Conservation (phyloP, 2,888 invertebrate species). For the Stegana nigrithorax region DNA sequence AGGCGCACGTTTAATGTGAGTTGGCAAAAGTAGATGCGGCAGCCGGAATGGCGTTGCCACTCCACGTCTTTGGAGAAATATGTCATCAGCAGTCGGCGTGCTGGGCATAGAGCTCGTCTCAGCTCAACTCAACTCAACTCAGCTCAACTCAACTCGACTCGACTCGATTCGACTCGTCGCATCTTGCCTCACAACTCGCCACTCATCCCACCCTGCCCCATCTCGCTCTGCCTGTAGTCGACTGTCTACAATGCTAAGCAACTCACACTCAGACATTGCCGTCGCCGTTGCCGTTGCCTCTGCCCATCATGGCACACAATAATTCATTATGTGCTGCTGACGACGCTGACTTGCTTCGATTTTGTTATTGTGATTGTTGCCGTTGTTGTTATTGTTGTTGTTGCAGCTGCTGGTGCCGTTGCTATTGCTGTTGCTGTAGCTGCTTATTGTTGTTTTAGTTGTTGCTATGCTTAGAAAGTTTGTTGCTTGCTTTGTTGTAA, state of each 20-base stretch:
- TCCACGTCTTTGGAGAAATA: slow-evolving; percentile 58
- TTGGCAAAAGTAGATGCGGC: slow-evolving; percentile 1
- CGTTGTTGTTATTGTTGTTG: not conserved
- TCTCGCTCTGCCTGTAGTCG: not conserved
- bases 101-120: slow-evolving; percentile 14
- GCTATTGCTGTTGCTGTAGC: no score
- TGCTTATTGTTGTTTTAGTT: no score
- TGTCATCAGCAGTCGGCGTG: slow-evolving; percentile 55
- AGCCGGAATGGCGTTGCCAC: slow-evolving; percentile 2
- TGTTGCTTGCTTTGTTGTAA: no score
- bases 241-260: not conserved
- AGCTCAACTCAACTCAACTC: not conserved
- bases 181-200: not conserved
- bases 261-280: slow-evolving; percentile 19
- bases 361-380: slow-evolving; percentile 2
- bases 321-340: slow-evolving; percentile 60
- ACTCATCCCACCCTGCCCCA: not conserved
- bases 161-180: not conserved
- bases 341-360: slow-evolving; percentile 14
- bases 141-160: not conserved
- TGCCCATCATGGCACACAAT: slow-evolving; percentile 27
- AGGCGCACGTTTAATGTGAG: slow-evolving; percentile 39
- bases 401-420: no score
- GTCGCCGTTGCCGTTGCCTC: slow-evolving; percentile 12
- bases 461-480: slow-evolving; percentile 49